Evolutionary conservation across 2,113 vertebrate species (phyloP).

Genomic region (Sebastes fasciatus): DNA sequence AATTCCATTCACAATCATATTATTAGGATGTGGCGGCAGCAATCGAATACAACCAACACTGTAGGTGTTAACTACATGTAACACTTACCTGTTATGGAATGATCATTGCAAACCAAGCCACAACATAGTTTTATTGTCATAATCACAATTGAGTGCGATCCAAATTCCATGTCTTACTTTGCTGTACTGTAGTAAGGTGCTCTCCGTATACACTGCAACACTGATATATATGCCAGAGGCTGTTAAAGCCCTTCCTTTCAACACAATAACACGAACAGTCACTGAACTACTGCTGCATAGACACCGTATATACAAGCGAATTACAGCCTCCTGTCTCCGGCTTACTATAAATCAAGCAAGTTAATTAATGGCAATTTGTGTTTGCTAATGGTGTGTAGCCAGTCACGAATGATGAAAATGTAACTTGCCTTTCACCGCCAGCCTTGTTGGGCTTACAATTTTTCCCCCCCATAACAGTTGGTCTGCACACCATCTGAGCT

Average conservation of each 20-base stretch:
- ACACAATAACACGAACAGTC: neutral
- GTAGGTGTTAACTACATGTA: neutral
- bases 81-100: neutral
- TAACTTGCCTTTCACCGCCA: neutral
- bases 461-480: neutral
- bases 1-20: too few relatives aligned
- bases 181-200: too few relatives aligned
- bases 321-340: neutral
- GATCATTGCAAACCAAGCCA: neutral
- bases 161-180: neutral
- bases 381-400: constrained; percentile 28
- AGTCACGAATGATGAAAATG: constrained; percentile 17
- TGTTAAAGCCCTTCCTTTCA: neutral
- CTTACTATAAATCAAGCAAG: constrained; percentile 12
- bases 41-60: neutral
- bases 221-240: neutral
- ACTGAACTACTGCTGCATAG: neutral
- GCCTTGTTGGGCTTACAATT: neutral
- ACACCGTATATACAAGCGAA: neutral
- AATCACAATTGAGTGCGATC: neutral
- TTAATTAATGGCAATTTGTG: constrained; percentile 12
- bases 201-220: neutral
- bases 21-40: too few relatives aligned
- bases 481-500: neutral
- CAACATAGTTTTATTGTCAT: neutral